Evolutionary conservation across 2,888 invertebrate genomes (phyloP).

Genomic region (Keiferia lycopersicella): DNA sequence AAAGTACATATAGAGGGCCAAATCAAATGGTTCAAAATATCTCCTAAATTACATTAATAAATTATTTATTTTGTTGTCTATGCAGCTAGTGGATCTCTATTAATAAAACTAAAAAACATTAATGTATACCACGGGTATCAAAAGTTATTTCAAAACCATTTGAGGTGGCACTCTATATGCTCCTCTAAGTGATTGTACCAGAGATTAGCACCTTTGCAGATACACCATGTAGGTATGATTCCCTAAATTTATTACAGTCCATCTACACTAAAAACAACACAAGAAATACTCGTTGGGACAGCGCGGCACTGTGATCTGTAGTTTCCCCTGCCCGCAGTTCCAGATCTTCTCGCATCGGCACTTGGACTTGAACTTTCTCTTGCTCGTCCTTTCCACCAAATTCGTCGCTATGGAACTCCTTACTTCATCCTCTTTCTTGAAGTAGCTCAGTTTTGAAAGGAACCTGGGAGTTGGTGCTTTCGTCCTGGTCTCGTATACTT

Average conservation of each 20-base stretch:
- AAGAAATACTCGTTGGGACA: conserved; percentile 75
- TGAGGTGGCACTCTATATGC: no score
- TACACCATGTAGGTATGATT: background rate
- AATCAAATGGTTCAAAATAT: no score
- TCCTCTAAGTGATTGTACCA: no score
- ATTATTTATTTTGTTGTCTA: no score
- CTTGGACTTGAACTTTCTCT: conserved; percentile 60
- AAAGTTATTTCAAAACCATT: no score
- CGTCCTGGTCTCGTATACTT: conserved; percentile 38
- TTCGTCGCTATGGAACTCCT: conserved; percentile 49
- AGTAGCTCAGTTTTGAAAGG: conserved; percentile 62
- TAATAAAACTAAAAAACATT: no score
- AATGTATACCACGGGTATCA: no score
- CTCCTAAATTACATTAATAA: no score
- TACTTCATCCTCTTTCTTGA: conserved; percentile 44
- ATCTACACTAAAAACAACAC: conserved; percentile 70
- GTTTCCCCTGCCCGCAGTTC: conserved; percentile 73
- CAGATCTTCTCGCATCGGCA: conserved; percentile 74
- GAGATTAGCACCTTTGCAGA: no score
- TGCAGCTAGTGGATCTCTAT: no score
- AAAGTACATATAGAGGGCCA: no score
- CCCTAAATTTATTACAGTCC: background rate
- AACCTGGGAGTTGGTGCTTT: conserved; percentile 46
- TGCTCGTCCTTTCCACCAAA: conserved; percentile 51
- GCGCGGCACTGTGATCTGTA: conserved; percentile 71